Percentiles rank a stretch among this genome's conserved stretches.
Conservation (phyloP, 2,113 vertebrate genomes). For the Nannobrachium achirus region DNA sequence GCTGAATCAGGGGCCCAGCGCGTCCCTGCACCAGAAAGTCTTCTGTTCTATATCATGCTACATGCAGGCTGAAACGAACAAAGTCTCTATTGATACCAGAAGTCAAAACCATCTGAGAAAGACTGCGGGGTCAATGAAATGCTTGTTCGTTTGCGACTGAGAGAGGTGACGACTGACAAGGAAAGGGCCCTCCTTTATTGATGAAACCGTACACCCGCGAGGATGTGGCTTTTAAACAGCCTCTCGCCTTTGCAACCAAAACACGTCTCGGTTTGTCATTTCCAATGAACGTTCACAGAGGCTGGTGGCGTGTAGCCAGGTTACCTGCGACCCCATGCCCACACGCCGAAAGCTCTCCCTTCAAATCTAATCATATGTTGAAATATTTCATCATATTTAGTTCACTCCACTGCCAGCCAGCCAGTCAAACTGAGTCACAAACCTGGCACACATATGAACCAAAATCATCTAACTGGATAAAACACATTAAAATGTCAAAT, state of each 20-base stretch:
- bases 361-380: too few relatives aligned
- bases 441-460: too few relatives aligned
- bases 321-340: too few relatives aligned
- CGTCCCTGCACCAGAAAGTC: too few relatives aligned
- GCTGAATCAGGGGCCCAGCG: too few relatives aligned
- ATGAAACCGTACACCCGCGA: background rate
- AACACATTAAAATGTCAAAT: too few relatives aligned
- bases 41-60: constrained; percentile 53
- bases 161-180: constrained; percentile 5
- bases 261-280: background rate
- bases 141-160: constrained; percentile 2
- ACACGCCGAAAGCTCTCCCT: too few relatives aligned
- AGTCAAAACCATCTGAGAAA: constrained; percentile 5
- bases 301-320: too few relatives aligned
- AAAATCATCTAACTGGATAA: too few relatives aligned
- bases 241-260: background rate
- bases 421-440: too few relatives aligned
- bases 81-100: constrained; percentile 23
- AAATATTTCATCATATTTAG: too few relatives aligned
- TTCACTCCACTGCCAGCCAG: too few relatives aligned
- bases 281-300: background rate
- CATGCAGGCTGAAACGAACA: constrained; percentile 24
- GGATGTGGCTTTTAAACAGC: background rate
- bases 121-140: background rate
- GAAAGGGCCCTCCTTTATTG: background rate